Evolutionary conservation across 2,113 vertebrate species (phyloP).

Genomic region (Ardeotis arabs): DNA sequence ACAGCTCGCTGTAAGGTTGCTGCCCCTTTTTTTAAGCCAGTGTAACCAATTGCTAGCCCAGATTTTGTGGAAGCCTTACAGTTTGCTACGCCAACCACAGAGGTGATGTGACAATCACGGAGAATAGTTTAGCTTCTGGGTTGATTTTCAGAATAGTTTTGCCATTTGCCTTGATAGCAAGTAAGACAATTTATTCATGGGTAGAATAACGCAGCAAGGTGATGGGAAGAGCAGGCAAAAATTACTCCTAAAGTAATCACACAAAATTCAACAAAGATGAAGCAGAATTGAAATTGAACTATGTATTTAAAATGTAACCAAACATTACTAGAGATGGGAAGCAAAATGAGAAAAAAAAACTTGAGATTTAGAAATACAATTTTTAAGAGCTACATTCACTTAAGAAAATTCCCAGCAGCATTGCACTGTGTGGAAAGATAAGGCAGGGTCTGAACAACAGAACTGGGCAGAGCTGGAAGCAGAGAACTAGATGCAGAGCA

Average conservation of each 20-base stretch:
- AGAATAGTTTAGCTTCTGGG: slow-evolving; percentile 58
- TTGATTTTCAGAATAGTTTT: slow-evolving; percentile 72
- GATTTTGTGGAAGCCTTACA: background rate
- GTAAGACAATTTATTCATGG: slow-evolving; percentile 49
- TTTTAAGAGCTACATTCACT: background rate
- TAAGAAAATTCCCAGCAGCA: background rate
- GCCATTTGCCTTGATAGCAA: slow-evolving; percentile 69
- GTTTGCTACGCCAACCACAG: background rate
- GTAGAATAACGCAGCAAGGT: background rate
- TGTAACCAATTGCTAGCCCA: background rate
- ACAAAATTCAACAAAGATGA: rapidly evolving
- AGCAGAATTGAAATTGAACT: background rate
- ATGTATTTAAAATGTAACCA: background rate
- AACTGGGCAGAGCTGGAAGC: background rate
- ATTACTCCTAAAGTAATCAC: background rate
- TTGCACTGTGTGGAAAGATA: background rate
- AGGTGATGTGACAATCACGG: background rate
- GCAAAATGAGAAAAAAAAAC: background rate
- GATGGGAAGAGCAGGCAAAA: background rate
- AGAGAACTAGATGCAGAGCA: background rate
- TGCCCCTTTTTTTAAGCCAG: background rate
- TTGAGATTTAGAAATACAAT: background rate
- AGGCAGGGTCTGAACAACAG: background rate
- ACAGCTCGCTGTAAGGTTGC: background rate
- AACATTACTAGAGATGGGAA: background rate